A percentile compares a stretch with the other conserved stretches of the same genome.
Conservation (phyloP, 2,888 invertebrate genomes). For the Alloplasta piceator region DNA sequence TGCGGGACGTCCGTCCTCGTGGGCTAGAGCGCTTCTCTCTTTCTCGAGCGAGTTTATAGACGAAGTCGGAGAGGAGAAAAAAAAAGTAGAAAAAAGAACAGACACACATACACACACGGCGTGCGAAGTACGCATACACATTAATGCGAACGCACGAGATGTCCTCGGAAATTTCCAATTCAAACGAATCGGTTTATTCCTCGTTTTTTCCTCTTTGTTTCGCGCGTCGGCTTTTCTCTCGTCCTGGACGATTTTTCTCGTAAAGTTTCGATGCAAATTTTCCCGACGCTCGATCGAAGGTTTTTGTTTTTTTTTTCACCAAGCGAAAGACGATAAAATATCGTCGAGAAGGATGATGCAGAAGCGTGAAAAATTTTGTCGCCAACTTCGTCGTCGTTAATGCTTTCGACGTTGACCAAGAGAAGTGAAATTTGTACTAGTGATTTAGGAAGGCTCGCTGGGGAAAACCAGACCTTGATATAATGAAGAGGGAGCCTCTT, state of each 20-base stretch:
- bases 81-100: conserved; percentile 24
- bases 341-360: neutral
- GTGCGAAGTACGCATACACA: conserved; percentile 50
- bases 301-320: neutral
- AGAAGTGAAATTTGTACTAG: conserved; percentile 54
- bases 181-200: conserved; percentile 40
- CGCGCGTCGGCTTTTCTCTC: neutral
- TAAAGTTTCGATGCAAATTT: conserved; percentile 28
- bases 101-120: conserved; percentile 29
- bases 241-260: conserved; percentile 34
- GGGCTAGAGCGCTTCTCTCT: conserved; percentile 55
- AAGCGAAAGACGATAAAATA: neutral
- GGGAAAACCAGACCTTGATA: conserved; percentile 44
- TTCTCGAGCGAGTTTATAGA: conserved; percentile 53
- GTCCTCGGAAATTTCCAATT: conserved; percentile 60
- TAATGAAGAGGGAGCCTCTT: conserved; percentile 59
- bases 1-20: conserved; percentile 76
- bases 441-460: conserved; percentile 48
- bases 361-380: conserved; percentile 22
- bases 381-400: conserved; percentile 24
- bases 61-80: conserved; percentile 48
- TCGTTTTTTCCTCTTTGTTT: conserved; percentile 2
- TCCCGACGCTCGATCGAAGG: too few species aligned
- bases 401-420: conserved; percentile 55
- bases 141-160: conserved; percentile 60